Evolutionary conservation across 2,797 vertebrate species (phyloP).

Genomic region (Tapirus indicus): DNA sequence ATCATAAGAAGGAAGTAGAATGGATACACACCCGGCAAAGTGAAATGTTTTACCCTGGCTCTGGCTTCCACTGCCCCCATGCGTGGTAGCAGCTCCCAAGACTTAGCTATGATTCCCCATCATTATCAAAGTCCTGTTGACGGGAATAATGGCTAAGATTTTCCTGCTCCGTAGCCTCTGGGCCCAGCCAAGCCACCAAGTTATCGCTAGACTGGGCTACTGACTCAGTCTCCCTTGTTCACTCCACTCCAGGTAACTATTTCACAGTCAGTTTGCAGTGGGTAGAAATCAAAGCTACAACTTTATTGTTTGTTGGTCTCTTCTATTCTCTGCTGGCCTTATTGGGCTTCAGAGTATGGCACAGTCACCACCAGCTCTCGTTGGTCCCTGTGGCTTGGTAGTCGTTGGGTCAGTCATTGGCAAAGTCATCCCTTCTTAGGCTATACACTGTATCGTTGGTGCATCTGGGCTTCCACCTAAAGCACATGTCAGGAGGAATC

Average conservation of each 20-base stretch:
- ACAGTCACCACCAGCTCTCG: neutral
- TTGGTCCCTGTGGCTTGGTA: neutral
- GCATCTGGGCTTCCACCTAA: neutral
- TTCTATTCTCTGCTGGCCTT: neutral
- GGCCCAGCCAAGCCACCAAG: neutral
- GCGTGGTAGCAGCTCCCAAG: neutral
- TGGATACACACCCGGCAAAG: neutral
- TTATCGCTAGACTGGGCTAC: neutral
- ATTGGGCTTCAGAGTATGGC: neutral
- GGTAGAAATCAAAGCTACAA: neutral
- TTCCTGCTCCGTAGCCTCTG: slow-evolving; percentile 11
- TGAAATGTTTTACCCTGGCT: slow-evolving; percentile 7
- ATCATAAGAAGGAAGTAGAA: slow-evolving; percentile 64
- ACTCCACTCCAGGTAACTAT: neutral
- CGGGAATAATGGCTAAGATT: neutral
- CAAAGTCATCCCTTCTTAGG: neutral
- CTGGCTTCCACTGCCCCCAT: neutral
- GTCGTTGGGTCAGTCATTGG: neutral
- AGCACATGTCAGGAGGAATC: neutral
- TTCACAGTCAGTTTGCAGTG: neutral
- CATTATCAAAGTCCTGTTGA: neutral
- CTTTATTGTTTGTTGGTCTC: neutral
- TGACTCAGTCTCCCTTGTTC: neutral
- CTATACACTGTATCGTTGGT: neutral
- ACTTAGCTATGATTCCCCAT: neutral